Percentiles rank a stretch among this genome's conserved stretches.
phyloP scores from a whole-genome alignment of 92 coral and sea anemone genomes.

The Nematostella vectensis region DNA sequence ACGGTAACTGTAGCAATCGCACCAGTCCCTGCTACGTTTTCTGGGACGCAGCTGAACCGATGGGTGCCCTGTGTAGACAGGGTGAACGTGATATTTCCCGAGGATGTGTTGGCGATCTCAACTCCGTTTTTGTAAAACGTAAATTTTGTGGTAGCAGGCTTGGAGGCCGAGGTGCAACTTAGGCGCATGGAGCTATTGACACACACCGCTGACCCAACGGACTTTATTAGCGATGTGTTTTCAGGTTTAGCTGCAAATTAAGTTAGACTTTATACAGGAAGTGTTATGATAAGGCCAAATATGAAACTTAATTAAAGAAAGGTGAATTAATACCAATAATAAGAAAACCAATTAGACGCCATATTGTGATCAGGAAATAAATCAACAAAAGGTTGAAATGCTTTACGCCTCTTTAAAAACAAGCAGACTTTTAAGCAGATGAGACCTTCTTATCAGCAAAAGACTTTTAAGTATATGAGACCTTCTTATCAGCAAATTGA shows the following conservation, averaged over 20 bases:
- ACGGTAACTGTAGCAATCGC: not conserved
- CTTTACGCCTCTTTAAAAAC: too few species aligned
- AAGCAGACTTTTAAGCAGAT: too few species aligned
- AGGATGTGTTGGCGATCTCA: not conserved
- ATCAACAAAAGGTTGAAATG: too few species aligned
- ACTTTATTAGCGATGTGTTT: not conserved
- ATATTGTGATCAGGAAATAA: too few species aligned
- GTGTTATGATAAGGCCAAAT: too few species aligned
- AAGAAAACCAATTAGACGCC: too few species aligned
- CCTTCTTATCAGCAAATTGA: too few species aligned
- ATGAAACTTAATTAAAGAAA: too few species aligned
- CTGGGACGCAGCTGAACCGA: not conserved
- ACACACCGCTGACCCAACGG: not conserved
- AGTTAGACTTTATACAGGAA: too few species aligned
- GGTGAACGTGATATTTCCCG: not conserved
- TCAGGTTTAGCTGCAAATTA: not conserved
- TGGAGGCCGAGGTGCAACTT: not conserved
- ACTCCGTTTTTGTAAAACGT: not conserved
- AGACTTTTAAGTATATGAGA: too few species aligned
- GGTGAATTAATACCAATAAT: too few species aligned
- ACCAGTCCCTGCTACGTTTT: not conserved
- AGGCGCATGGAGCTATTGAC: not conserved
- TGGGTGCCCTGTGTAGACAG: not conserved
- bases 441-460: too few species aligned
- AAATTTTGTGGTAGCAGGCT: not conserved